These are phyloP conservation scores for Platorchestia sp. DNA, from an alignment of 1,140 invertebrate genomes.

Conservation along the genomic window DNA sequence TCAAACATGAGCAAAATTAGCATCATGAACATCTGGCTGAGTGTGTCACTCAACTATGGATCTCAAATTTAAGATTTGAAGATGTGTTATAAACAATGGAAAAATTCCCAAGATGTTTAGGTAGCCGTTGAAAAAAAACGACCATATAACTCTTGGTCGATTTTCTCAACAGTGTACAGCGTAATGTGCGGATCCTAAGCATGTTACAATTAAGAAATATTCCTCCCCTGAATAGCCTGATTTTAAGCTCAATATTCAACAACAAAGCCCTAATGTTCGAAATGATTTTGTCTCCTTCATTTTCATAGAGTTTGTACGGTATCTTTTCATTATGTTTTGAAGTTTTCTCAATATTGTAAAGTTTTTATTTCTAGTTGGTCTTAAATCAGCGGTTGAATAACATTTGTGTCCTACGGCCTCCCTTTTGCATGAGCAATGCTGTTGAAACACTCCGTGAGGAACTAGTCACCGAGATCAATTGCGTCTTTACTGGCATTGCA, in stretches of 20 bases:
- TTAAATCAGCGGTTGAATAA: not conserved
- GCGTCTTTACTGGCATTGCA: slow-evolving; percentile 10
- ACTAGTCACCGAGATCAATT: slow-evolving; percentile 18
- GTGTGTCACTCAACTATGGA: not conserved
- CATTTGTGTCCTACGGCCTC: not conserved
- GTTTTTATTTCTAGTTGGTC: not conserved
- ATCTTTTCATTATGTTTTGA: not conserved
- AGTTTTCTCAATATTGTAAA: not conserved
- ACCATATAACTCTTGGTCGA: no score
- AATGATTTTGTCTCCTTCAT: not conserved
- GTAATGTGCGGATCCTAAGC: no score
- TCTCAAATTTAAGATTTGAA: not conserved
- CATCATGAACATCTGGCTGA: not conserved
- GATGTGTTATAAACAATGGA: not conserved
- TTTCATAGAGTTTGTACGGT: not conserved
- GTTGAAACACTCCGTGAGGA: not conserved
- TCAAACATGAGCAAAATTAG: not conserved
- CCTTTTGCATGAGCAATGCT: not conserved
- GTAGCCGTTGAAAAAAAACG: no score
- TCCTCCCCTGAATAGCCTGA: no score
- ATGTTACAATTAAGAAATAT: no score
- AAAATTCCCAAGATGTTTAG: not conserved
- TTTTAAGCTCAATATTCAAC: no score
- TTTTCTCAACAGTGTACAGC: no score
- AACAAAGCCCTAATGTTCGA: no score